Evolutionary conservation across 2,113 vertebrate species (phyloP).

Genomic region (Hystrix cristata): DNA sequence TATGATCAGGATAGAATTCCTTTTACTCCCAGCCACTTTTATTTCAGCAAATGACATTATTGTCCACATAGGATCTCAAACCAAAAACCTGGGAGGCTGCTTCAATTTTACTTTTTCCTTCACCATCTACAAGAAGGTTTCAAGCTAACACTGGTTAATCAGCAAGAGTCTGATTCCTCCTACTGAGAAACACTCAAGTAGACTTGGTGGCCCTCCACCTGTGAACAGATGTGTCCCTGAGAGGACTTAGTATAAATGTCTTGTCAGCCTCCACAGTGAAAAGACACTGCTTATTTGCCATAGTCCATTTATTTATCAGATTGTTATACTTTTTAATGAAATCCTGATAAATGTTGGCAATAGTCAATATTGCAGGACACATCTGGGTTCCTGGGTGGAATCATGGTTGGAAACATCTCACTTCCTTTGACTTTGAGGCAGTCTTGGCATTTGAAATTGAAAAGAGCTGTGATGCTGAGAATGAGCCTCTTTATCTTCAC

Average conservation of each 20-base stretch:
- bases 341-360: neutral
- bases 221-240: neutral
- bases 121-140: neutral
- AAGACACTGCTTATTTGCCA: neutral
- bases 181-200: neutral
- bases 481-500: conserved; percentile 58
- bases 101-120: neutral
- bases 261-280: neutral
- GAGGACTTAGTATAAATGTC: neutral
- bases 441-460: conserved; percentile 65
- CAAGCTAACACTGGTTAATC: neutral
- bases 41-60: conserved; percentile 18
- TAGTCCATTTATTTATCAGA: neutral
- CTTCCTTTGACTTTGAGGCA: neutral
- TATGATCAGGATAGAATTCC: neutral
- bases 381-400: neutral
- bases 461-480: conserved; percentile 19
- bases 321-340: neutral
- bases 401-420: neutral
- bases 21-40: neutral
- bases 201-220: neutral
- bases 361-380: neutral
- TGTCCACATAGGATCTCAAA: neutral
- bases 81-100: neutral
- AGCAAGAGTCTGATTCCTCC: neutral